Percentiles rank a stretch among this genome's conserved stretches.
Conservation (phyloP, 2,797 vertebrate species). For the Manis pentadactyla region DNA sequence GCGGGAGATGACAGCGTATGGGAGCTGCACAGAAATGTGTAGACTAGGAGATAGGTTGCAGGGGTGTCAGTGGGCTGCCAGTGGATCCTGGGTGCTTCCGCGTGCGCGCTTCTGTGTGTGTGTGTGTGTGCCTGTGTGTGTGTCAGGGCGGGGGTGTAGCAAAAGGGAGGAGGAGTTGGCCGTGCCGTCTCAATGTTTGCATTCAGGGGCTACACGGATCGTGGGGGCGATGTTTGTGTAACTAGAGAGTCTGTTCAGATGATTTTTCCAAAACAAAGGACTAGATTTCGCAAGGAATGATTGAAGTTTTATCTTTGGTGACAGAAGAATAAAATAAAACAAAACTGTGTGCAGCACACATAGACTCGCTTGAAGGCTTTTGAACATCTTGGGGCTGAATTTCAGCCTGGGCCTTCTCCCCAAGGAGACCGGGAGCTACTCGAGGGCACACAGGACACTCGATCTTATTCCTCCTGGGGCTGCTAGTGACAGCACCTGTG, state of each 20-base stretch:
- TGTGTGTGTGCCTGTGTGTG: not conserved
- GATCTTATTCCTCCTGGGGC: not conserved
- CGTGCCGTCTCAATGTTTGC: not conserved
- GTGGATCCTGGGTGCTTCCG: no score
- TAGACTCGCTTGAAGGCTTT: not conserved
- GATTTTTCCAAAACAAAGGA: not conserved
- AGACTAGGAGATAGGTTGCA: no score
- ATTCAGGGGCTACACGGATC: not conserved
- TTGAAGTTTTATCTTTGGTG: not conserved
- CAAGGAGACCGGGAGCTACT: not conserved
- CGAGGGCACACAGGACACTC: not conserved
- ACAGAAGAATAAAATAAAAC: not conserved
- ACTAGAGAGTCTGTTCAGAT: not conserved
- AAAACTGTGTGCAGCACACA: not conserved
- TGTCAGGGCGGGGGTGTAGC: not conserved
- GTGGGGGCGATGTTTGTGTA: not conserved
- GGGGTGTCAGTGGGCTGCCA: no score
- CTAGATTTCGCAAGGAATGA: not conserved
- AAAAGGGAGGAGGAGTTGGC: not conserved
- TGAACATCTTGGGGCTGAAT: not conserved
- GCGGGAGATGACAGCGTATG: accelerated
- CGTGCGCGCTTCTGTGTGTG: no score
- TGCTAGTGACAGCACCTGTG: not conserved
- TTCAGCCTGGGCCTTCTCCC: not conserved
- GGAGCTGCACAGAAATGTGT: no score